A percentile compares a stretch with the other conserved stretches of the same genome.
Conservation (phyloP, 2,797 vertebrate species). For the Catamblyrhynchus diadema region DNA sequence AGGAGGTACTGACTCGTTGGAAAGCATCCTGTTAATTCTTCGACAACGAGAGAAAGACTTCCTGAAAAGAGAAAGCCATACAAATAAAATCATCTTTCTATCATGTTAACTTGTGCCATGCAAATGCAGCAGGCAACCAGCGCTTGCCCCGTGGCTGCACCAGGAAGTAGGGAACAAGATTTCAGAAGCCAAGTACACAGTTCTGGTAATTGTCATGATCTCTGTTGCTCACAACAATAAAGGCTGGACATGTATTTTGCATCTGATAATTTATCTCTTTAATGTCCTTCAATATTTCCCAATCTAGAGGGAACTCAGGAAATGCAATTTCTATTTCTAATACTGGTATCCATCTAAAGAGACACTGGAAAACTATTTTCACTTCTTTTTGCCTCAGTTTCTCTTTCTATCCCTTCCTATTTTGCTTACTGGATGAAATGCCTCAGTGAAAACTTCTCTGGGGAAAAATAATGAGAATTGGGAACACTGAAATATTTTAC, state of each 20-base stretch:
- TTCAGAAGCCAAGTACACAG: not conserved
- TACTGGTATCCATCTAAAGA: not conserved
- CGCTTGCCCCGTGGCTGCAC: not conserved
- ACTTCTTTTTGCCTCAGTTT: not conserved
- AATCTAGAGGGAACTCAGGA: not conserved
- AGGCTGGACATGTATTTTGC: not conserved
- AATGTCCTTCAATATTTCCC: not conserved
- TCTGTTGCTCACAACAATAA: not conserved
- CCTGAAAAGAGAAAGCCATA: constrained; percentile 46
- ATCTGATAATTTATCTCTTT: not conserved
- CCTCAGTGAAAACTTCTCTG: not conserved
- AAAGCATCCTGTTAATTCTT: constrained; percentile 82
- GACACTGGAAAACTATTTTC: not conserved
- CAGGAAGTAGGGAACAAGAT: not conserved
- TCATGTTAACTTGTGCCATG: not conserved
- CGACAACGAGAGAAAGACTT: constrained; percentile 77
- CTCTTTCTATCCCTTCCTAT: not conserved
- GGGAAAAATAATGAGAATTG: not conserved
- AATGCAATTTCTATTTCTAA: not conserved
- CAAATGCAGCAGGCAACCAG: not conserved
- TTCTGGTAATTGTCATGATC: not conserved
- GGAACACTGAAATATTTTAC: not conserved
- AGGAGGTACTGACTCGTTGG: constrained; percentile 72
- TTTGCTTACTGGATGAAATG: not conserved
- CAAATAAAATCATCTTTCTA: not conserved